Evolutionary conservation across 2,797 vertebrate genomes (phyloP), one percentile per base, ranked within the genome.

Genomic region (Liparis tanakae): DNA sequence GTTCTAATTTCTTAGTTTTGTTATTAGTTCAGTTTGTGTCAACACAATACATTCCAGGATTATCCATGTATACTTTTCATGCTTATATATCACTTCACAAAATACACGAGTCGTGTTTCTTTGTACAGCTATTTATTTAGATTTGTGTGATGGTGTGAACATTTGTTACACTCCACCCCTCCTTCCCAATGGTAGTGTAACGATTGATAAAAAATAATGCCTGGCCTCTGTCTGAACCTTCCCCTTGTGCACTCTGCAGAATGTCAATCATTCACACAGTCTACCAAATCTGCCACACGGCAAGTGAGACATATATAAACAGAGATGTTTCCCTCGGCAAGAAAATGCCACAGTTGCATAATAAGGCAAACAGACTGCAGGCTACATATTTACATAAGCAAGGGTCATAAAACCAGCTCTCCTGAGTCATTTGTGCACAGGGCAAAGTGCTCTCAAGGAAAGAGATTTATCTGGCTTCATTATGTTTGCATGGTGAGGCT

Each of bases 381-480:
- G 88, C 87, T 82, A 86, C 86, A 86, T 92, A 87, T 93, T 91
- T 91, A 91, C 87, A 92, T 86, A 90, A 90, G 85, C 89, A 85
- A 72, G 70, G 88, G 86, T 87, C 86, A 75, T 82, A 87, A 90
- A 87, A 91, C 17, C 80, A 88, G 72, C 64, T 76, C 83, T 80
- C 78, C 67, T 76, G 83, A 90, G 81, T 88, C 82, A 87, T 88
- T 82, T 85, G 75, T 83, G 78, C 85, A 86, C 75, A 43, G 74
- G 81, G 87, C 85, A 81, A 87, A 86, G 85, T 81, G 87, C 81
- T 89, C 82, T 88, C 85, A 88, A 85, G 73, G 81, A 91, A 86
- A 72, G 65, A 80, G 82, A 90, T 87, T 86, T 91, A 90, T 90
- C 88, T 87, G 70, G 80, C 81, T 87, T 91, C 77, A 89, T 92